Percentiles rank a stretch among this genome's conserved stretches.
These are phyloP conservation scores for Argopecten irradians DNA, from an alignment of 1,140 invertebrate genomes.

Conservation along the genomic window DNA sequence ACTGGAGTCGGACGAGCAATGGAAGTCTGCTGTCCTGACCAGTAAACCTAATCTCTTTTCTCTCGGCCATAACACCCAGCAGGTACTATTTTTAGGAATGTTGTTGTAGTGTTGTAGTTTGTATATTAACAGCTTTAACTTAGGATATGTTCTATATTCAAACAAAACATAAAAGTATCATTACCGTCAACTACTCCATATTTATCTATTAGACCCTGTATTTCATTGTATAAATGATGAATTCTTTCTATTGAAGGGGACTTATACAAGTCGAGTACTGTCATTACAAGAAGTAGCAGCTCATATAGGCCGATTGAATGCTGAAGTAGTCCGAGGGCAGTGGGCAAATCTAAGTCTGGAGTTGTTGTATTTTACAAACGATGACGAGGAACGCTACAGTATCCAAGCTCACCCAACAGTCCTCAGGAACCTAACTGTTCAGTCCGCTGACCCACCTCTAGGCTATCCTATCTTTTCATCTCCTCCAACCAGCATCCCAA, in stretches of 20 bases:
- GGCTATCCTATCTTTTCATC: constrained; percentile 80
- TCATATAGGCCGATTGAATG: constrained; percentile 76
- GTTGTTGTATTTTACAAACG: constrained; percentile 80
- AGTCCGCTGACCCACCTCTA: constrained; percentile 79
- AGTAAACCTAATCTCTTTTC: constrained; percentile 77
- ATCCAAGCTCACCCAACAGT: constrained; percentile 79
- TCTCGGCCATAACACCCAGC: constrained; percentile 74
- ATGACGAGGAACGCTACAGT: constrained; percentile 81
- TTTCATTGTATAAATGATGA: no score
- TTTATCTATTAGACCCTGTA: no score
- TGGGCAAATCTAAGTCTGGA: constrained; percentile 80
- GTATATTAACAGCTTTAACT: no score
- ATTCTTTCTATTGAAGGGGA: constrained; percentile 66
- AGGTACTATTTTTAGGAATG: constrained; percentile 59
- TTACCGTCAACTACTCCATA: no score
- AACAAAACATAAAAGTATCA: no score
- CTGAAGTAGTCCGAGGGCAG: constrained; percentile 77
- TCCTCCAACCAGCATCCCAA: constrained; percentile 68
- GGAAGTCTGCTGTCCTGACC: constrained; percentile 75
- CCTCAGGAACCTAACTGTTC: constrained; percentile 79
- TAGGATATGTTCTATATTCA: no score
- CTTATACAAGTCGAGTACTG: constrained; percentile 76
- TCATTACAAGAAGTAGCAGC: constrained; percentile 75
- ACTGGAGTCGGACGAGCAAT: constrained; percentile 72
- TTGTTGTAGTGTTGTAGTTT: neutral